Percentiles rank a stretch among this genome's conserved stretches.
phyloP scores from a whole-genome alignment of 2,888 invertebrate genomes.

The Hanleya hanleyi region DNA sequence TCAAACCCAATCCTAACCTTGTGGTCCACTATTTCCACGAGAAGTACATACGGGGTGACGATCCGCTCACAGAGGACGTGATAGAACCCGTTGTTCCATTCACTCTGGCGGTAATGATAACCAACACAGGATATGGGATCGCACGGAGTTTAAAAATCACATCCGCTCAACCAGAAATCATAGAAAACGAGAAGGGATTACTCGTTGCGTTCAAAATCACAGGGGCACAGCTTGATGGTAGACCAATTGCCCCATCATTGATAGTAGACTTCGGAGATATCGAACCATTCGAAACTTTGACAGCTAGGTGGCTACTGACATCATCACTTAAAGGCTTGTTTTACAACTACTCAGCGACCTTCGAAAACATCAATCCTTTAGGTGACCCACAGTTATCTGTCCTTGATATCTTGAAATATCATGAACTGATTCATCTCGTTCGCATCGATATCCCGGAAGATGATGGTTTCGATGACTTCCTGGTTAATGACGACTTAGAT shows the following conservation, averaged over 20 bases:
- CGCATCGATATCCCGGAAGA: slow-evolving; percentile 34
- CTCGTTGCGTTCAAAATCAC: slow-evolving; percentile 49
- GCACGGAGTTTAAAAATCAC: slow-evolving; percentile 46
- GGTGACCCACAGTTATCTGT: slow-evolving; percentile 52
- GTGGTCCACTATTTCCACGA: slow-evolving; percentile 53
- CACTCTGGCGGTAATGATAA: slow-evolving; percentile 45
- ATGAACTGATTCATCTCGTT: slow-evolving; percentile 47
- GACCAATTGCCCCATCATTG: slow-evolving; percentile 43
- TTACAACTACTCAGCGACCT: slow-evolving; percentile 52
- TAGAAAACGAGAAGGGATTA: slow-evolving; percentile 57
- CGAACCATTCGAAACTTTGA: slow-evolving; percentile 39
- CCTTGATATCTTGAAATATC: slow-evolving; percentile 39
- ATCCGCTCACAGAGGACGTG: slow-evolving; percentile 46
- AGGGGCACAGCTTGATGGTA: slow-evolving; percentile 39
- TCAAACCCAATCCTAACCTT: slow-evolving; percentile 53
- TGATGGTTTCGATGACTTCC: slow-evolving; percentile 44
- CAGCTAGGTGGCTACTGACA: slow-evolving; percentile 47
- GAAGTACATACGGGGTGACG: slow-evolving; percentile 51
- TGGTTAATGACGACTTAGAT: slow-evolving; percentile 43
- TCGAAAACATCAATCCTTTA: slow-evolving; percentile 52
- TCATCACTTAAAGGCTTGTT: slow-evolving; percentile 50
- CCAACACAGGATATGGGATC: slow-evolving; percentile 46
- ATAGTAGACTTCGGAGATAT: slow-evolving; percentile 50
- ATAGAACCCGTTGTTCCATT: slow-evolving; percentile 51
- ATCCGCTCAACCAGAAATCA: slow-evolving; percentile 56